Conservation (phyloP, 2,113 vertebrate species). For the Lamprologus sp. region DNA sequence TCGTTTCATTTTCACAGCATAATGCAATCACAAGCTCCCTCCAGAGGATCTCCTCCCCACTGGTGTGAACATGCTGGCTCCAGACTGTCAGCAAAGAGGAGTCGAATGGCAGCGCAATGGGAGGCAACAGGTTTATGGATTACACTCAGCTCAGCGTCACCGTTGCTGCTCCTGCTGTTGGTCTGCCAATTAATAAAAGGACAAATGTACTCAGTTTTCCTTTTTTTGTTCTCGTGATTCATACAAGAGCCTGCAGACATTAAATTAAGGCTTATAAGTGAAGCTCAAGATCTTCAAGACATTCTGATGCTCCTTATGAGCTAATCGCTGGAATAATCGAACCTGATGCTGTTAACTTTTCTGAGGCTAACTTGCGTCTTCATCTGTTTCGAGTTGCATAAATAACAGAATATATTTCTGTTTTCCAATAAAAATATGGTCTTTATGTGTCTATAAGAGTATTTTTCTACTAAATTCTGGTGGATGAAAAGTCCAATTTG, state of each 20-base stretch:
- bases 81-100: neutral
- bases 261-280: neutral
- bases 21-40: constrained; percentile 26
- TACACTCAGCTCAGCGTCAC: neutral
- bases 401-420: neutral
- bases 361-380: neutral
- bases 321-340: neutral
- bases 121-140: constrained; percentile 24
- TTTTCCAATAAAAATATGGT: neutral
- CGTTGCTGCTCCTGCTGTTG: neutral
- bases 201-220: neutral
- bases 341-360: neutral
- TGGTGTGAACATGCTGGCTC: constrained; percentile 4
- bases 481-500: neutral
- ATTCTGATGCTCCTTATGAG: neutral
- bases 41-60: constrained; percentile 8
- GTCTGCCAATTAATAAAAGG: neutral
- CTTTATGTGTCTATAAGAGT: neutral
- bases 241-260: neutral
- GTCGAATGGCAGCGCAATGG: neutral
- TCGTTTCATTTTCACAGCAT: constrained; percentile 42
- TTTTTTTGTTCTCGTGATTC: neutral
- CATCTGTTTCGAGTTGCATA: neutral
- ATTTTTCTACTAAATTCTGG: neutral
- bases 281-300: neutral